Evolutionary conservation across 2,888 invertebrate species (phyloP).

Genomic region (Chloromyia formosa): DNA sequence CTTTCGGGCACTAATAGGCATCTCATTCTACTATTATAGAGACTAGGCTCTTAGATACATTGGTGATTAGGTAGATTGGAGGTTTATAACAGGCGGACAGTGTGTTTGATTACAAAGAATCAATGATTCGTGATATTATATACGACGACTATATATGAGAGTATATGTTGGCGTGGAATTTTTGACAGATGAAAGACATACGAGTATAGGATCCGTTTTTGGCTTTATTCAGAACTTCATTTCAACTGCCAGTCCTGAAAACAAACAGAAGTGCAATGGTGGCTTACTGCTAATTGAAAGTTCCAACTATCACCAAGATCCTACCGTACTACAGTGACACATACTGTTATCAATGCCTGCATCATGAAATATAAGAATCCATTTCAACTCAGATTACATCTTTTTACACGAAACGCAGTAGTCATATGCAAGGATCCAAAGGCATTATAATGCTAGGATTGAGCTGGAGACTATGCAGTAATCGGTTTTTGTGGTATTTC

Average conservation of each 20-base stretch:
- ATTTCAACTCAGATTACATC: constrained; percentile 18
- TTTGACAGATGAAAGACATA: too few relatives aligned
- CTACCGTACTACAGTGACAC: too few relatives aligned
- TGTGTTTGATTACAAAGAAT: background rate
- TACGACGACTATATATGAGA: too few relatives aligned
- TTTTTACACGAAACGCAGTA: background rate
- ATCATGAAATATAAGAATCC: constrained; percentile 8
- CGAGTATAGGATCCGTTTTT: too few relatives aligned
- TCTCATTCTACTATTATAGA: background rate
- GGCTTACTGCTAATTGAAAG: too few relatives aligned
- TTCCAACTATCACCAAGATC: too few relatives aligned
- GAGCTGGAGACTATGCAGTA: constrained; percentile 16
- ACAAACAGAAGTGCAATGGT: too few relatives aligned
- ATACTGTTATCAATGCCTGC: background rate
- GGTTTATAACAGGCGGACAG: background rate
- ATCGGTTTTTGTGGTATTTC: constrained; percentile 39
- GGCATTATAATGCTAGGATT: background rate
- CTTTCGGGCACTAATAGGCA: background rate
- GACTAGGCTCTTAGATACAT: background rate
- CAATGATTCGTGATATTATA: too few relatives aligned
- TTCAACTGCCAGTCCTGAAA: too few relatives aligned
- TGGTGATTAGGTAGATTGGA: background rate
- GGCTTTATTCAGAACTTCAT: too few relatives aligned
- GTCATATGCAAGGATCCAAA: background rate
- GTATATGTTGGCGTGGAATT: too few relatives aligned